These are phyloP conservation scores for Cricetomys ansorgei DNA, from an alignment of 2,113 vertebrate species.

Conservation along the genomic window DNA sequence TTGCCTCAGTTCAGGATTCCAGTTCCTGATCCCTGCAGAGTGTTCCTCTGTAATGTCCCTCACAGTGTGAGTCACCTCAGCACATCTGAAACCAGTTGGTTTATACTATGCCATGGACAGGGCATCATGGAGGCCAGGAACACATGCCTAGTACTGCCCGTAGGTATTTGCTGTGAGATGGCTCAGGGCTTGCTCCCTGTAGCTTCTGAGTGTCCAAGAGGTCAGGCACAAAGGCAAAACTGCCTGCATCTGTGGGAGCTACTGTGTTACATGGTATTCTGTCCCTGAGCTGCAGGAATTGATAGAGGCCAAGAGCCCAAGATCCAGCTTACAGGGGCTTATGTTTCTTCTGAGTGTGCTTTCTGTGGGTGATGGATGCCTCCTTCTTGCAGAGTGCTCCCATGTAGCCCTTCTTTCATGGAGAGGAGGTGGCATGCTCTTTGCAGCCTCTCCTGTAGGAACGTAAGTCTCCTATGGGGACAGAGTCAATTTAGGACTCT, in stretches of 20 bases:
- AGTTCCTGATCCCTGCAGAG: not conserved
- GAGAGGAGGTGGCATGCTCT: not conserved
- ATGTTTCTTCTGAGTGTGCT: no score
- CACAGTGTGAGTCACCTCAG: not conserved
- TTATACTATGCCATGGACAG: no score
- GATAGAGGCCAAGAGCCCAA: not conserved
- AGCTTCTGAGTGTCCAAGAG: not conserved
- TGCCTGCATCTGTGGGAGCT: not conserved
- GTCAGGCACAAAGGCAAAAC: not conserved
- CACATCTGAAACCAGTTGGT: no score
- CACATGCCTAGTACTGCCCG: no score
- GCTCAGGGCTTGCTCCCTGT: no score
- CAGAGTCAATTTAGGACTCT: not conserved
- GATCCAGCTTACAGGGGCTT: no score
- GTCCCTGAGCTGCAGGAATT: no score
- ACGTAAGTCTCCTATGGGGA: not conserved
- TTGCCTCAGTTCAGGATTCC: not conserved
- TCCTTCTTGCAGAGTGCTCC: not conserved
- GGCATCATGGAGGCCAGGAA: not conserved
- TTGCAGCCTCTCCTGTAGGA: no score
- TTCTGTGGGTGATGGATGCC: not conserved
- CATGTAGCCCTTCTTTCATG: not conserved
- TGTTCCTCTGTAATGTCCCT: not conserved
- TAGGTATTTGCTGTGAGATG: no score
- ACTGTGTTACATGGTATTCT: no score